These are phyloP conservation scores for Microcebus tavaratra DNA, from an alignment of 2,113 vertebrate genomes.

Conservation along the genomic window DNA sequence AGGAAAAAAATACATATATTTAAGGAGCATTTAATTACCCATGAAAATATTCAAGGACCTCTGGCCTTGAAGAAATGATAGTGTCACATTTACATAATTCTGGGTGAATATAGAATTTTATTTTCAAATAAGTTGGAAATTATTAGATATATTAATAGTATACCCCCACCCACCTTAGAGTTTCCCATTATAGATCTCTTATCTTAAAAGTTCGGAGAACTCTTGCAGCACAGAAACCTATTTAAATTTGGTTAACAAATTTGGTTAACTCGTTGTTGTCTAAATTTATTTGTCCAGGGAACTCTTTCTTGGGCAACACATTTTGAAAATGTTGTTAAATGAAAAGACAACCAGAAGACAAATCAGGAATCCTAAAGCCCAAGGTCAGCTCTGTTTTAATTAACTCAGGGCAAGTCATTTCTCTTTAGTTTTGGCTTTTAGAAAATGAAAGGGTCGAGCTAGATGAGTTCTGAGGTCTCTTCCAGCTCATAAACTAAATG, in stretches of 20 bases:
- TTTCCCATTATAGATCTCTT: background rate
- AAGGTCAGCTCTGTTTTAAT: background rate
- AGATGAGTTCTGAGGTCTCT: background rate
- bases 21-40: background rate
- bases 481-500: background rate
- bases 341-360: constrained; percentile 3
- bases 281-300: background rate
- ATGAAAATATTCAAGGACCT: background rate
- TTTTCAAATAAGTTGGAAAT: constrained; percentile 25
- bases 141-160: background rate
- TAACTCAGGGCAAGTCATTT: background rate
- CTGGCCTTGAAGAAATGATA: background rate
- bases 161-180: background rate
- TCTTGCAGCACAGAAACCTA: background rate
- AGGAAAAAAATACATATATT: background rate
- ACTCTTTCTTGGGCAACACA: background rate
- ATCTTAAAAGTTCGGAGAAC: constrained; percentile 3
- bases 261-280: background rate
- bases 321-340: background rate
- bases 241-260: constrained; percentile 4
- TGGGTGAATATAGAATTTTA: background rate
- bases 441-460: background rate
- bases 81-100: background rate
- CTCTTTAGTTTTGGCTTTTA: background rate
- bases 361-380: background rate